Percentiles rank a stretch among this genome's conserved stretches.
phyloP scores from a whole-genome alignment of 2,113 vertebrate genomes.

The Halcyon senegalensis region DNA sequence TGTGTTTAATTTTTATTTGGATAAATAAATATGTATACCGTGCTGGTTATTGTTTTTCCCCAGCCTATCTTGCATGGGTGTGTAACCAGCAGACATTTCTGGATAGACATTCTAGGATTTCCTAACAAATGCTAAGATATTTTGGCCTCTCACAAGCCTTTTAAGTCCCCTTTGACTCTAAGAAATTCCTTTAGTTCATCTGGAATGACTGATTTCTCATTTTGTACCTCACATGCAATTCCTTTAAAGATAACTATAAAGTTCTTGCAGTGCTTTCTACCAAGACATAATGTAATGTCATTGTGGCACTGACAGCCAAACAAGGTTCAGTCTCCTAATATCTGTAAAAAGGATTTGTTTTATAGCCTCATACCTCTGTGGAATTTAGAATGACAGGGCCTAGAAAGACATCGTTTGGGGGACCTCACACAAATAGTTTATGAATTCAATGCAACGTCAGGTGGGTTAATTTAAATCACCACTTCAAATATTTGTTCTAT shows the following conservation, averaged over 20 bases:
- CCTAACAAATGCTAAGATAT: neutral
- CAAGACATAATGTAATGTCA: neutral
- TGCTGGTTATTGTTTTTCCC: neutral
- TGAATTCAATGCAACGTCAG: neutral
- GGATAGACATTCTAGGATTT: neutral
- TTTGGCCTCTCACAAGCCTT: neutral
- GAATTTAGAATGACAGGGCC: neutral
- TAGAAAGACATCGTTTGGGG: accelerated
- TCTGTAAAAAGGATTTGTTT: neutral
- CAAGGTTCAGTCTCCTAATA: neutral
- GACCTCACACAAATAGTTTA: neutral
- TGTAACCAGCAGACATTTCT: neutral
- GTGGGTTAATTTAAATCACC: neutral
- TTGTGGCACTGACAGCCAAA: neutral
- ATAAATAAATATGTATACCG: neutral
- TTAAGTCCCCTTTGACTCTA: neutral
- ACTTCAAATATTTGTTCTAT: neutral
- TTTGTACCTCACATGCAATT: neutral
- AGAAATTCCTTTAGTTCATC: neutral
- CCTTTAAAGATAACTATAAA: neutral
- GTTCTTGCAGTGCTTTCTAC: neutral
- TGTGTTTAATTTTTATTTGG: neutral
- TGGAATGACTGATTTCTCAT: neutral
- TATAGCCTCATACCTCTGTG: neutral
- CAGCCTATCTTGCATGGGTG: neutral